These are phyloP conservation scores for Brachyalestes nurse DNA, from an alignment of 2,797 vertebrate species.

Conservation along the genomic window DNA sequence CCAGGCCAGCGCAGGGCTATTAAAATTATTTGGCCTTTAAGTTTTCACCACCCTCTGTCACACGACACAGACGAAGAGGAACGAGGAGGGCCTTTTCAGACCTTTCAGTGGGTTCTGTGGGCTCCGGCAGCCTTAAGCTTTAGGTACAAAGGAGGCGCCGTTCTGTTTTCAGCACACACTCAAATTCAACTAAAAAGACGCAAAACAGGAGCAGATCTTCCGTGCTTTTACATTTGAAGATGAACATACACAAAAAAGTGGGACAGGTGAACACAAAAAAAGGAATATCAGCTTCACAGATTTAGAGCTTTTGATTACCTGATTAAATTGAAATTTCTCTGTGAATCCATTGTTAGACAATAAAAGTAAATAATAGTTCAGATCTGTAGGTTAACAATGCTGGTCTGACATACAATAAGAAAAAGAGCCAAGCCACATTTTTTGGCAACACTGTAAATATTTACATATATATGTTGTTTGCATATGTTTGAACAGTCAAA, in stretches of 20 bases:
- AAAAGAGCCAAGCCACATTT: too few species aligned
- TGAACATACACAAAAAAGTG: background rate
- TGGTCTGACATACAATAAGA: too few species aligned
- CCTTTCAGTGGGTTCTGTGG: conserved; percentile 67
- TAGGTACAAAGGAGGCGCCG: conserved; percentile 58
- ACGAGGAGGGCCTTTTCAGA: conserved; percentile 62
- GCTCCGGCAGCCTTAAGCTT: conserved; percentile 64
- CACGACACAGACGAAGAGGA: conserved; percentile 64
- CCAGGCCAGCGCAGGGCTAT: conserved; percentile 64
- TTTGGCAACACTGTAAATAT: too few species aligned
- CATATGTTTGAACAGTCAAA: too few species aligned
- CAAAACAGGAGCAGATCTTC: background rate
- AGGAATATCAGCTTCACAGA: too few species aligned
- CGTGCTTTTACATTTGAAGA: background rate
- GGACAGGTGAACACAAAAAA: conserved; percentile 9
- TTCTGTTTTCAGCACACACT: conserved; percentile 62
- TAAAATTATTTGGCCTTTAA: conserved; percentile 73
- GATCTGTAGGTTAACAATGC: too few species aligned
- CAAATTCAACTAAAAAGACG: conserved; percentile 52
- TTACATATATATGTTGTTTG: too few species aligned
- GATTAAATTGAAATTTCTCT: too few species aligned
- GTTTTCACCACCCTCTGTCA: conserved; percentile 73
- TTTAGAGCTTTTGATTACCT: too few species aligned
- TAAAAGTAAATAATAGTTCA: too few species aligned
- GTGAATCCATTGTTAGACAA: too few species aligned